Base-by-base conservation (phyloP, 1,140 invertebrate genomes). In the Hyles vespertilio region DNA sequence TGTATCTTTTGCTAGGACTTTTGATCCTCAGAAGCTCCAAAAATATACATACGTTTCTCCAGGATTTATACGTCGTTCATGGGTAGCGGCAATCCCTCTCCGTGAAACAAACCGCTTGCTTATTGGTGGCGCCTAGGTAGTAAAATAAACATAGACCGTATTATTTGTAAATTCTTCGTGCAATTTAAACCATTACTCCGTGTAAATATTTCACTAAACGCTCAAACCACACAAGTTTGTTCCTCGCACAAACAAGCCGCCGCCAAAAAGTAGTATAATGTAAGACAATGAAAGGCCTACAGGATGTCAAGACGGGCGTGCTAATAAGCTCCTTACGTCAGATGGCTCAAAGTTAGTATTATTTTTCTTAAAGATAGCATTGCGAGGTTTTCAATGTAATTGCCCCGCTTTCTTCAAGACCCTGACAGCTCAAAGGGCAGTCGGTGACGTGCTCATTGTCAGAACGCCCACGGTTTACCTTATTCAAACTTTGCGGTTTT, bases 341-440 rank as follows among this genome's bases (percentile, higher is more conserved):
- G 72, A 72, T 69, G 68, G 69, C 62, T 74, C 73, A 75, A 77
- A 74, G 70, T 70, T 76, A 69, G 74, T 74, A 79, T 81, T 81
- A 79, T 84, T 81, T 81, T 84, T 84, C 73, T 84, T 80, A 79
- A 78, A 84, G 80, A 86, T 84, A 87, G 78, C 81, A 73, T 79
- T 80, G 79, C 76, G 67, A 69, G 76, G 81, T 80, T 87, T 87
- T 87, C 81, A 84, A 85, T 85, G 79, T 85, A 86, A 87, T 86
- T 87, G 82, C 84, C 84, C 82, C 77, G 77, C 73, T 85, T 83
- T 69, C 83, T 87, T 87, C 81, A 84, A 81, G 74, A 62, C 71
- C 44, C 73, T 86, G 84, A 87, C 82, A 87, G 79, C 77, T 87
- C 81, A 87, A 87, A 87, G 81, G 82, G 67, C 77, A 71, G 66